Evolutionary conservation across 2,113 vertebrate genomes (phyloP).

Genomic region (Okapia johnstoni): DNA sequence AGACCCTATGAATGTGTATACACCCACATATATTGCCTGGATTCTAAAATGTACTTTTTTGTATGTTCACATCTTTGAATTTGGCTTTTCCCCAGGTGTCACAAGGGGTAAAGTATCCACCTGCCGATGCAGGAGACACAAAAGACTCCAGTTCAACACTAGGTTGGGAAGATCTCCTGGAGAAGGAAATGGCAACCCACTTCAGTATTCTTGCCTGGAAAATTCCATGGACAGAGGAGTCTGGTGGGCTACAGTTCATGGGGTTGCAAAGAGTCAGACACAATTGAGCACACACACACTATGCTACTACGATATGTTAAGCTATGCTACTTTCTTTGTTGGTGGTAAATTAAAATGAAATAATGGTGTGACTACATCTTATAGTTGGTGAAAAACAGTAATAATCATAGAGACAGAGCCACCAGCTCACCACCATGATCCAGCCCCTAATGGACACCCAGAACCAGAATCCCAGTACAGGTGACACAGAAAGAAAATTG

Average conservation of each 20-base stretch:
- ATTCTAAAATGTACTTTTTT: background rate
- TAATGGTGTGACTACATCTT: background rate
- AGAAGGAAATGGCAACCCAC: background rate
- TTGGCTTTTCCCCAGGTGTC: background rate
- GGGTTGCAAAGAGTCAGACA: background rate
- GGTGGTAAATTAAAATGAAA: conserved; percentile 19
- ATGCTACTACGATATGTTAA: background rate
- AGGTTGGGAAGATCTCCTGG: background rate
- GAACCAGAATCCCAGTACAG: background rate
- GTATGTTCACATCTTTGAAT: background rate
- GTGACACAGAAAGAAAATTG: background rate
- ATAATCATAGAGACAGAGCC: background rate
- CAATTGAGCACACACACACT: background rate
- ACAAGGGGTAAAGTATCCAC: background rate
- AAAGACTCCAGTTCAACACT: background rate
- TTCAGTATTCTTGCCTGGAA: background rate
- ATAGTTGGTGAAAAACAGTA: background rate
- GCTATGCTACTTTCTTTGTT: background rate
- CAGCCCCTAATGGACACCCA: background rate
- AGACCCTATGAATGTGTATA: background rate
- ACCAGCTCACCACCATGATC: background rate
- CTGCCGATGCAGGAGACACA: background rate
- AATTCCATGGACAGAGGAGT: background rate
- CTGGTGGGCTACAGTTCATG: background rate
- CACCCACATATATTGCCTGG: background rate